Conservation (phyloP, 2,113 vertebrate genomes). For the Turdus rufiventris region DNA sequence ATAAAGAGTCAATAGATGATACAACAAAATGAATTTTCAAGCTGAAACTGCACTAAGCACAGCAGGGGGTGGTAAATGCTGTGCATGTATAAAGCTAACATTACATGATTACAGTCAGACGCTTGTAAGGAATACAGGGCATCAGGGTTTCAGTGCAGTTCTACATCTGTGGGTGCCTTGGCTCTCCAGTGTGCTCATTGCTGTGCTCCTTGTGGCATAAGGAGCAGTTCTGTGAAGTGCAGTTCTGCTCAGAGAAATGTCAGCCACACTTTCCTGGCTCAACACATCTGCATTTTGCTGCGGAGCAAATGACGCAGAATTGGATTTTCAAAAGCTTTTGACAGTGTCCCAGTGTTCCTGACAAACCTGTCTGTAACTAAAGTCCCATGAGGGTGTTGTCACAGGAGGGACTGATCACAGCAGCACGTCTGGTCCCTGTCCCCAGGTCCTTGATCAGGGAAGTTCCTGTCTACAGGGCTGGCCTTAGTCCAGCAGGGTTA, state of each 20-base stretch:
- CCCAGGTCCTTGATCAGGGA: not conserved
- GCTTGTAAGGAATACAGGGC: not conserved
- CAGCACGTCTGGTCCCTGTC: not conserved
- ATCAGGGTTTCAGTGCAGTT: not conserved
- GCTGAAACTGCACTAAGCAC: not conserved
- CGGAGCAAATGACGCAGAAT: not conserved
- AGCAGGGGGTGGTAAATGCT: not conserved
- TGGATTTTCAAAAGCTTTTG: not conserved
- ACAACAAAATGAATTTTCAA: not conserved
- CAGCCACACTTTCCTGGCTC: not conserved
- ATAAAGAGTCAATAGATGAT: not conserved
- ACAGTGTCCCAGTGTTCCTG: not conserved
- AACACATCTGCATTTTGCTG: not conserved
- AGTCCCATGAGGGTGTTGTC: fast-evolving
- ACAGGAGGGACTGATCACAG: not conserved
- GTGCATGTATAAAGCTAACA: not conserved
- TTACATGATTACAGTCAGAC: not conserved
- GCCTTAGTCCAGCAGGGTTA: not conserved
- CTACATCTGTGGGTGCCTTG: not conserved
- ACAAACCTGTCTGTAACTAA: not conserved
- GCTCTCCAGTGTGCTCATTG: not conserved
- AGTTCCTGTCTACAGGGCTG: not conserved
- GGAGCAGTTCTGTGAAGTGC: not conserved
- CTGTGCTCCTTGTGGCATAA: not conserved
- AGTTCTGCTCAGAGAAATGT: not conserved